Conservation (phyloP, 2,888 invertebrate genomes). For the Tenodera sinensis region DNA sequence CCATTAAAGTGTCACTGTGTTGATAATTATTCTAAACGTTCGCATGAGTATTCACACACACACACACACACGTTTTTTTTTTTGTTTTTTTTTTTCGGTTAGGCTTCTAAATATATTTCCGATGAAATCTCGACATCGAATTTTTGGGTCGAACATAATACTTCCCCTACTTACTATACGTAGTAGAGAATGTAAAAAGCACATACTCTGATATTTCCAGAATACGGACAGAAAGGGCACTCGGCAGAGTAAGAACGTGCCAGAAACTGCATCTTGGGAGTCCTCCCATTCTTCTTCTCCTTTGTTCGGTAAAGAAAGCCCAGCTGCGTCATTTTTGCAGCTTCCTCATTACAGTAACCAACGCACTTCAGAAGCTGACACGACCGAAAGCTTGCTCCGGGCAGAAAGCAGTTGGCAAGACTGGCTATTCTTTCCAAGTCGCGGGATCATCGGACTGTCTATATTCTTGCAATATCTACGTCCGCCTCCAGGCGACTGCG, state of each 20-base stretch:
- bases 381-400: neutral
- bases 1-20: no score
- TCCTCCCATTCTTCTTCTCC: neutral
- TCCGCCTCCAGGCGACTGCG: neutral
- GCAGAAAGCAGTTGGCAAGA: neutral
- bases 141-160: no score
- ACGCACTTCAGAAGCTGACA: neutral
- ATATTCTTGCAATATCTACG: neutral
- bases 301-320: neutral
- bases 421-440: neutral
- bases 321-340: neutral
- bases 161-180: no score
- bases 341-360: neutral
- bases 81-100: no score
- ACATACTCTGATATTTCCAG: no score
- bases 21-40: no score
- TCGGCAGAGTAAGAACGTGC: neutral
- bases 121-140: no score
- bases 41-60: no score
- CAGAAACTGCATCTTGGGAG: neutral
- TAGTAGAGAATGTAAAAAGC: no score
- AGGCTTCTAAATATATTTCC: no score
- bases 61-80: no score
- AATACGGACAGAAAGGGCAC: neutral
- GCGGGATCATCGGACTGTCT: neutral